Evolutionary conservation across 2,113 vertebrate species (phyloP).

Genomic region (Muscicapa adusta): DNA sequence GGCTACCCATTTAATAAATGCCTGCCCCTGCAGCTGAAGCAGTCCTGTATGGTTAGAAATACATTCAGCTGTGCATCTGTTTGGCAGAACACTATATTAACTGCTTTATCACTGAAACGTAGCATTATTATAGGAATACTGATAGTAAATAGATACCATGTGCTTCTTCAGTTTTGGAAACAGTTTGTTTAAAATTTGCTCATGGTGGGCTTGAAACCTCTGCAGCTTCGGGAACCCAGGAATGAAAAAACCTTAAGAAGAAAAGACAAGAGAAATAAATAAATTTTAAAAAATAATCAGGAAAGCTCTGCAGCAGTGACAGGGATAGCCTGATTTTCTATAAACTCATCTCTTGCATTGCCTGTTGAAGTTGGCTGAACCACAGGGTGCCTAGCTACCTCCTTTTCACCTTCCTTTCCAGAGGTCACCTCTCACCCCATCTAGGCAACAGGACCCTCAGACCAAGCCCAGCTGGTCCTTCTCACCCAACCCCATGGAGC

Average conservation of each 20-base stretch:
- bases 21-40: neutral
- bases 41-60: neutral
- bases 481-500: neutral
- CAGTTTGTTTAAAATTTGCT: constrained; percentile 86
- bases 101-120: neutral
- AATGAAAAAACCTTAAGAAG: constrained; percentile 82
- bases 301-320: neutral
- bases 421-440: neutral
- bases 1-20: neutral
- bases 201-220: constrained; percentile 88
- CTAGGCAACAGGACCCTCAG: neutral
- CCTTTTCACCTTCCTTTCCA: neutral
- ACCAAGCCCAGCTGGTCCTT: neutral
- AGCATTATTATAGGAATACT: neutral
- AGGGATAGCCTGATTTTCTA: neutral
- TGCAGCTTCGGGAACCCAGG: constrained; percentile 91
- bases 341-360: neutral
- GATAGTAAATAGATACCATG: constrained; percentile 70
- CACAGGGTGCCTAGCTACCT: neutral
- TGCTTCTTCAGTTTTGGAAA: constrained; percentile 90
- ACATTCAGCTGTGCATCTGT: neutral
- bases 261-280: constrained; percentile 4
- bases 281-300: neutral
- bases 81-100: neutral
- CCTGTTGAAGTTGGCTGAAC: neutral